Percentiles rank a stretch among this genome's conserved stretches.
phyloP scores from a whole-genome alignment of 2,113 vertebrate species.

The Chunga burmeisteri region DNA sequence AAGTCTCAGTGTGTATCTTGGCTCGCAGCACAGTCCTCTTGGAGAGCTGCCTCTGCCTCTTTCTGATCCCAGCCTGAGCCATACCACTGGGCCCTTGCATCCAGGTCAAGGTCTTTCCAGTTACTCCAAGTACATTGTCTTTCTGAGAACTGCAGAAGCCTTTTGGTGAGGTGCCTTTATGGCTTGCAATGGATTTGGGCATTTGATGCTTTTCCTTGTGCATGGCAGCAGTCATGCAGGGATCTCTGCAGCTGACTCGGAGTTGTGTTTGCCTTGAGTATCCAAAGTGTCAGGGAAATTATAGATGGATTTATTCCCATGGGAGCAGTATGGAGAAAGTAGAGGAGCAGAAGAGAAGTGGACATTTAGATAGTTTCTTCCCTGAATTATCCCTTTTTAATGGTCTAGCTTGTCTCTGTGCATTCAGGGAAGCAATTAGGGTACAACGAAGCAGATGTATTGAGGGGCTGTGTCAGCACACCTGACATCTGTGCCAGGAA shows the following conservation, averaged over 20 bases:
- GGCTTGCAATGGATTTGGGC: not conserved
- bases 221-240: not conserved
- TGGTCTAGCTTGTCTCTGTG: not conserved
- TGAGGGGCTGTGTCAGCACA: not conserved
- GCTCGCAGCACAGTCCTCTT: not conserved
- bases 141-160: slow-evolving; percentile 55
- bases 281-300: not conserved
- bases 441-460: not conserved
- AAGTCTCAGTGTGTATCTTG: slow-evolving; percentile 69
- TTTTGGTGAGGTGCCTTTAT: slow-evolving; percentile 3
- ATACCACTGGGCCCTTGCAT: slow-evolving; percentile 46
- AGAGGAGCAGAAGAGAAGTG: not conserved
- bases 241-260: not conserved
- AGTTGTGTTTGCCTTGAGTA: not conserved
- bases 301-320: not conserved
- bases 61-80: slow-evolving; percentile 49
- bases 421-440: not conserved
- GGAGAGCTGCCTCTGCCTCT: slow-evolving; percentile 24
- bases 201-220: not conserved
- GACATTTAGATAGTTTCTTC: not conserved
- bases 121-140: slow-evolving; percentile 15
- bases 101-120: slow-evolving; percentile 60
- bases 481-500: not conserved
- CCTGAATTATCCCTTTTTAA: not conserved
- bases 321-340: not conserved